Evolutionary conservation across 23 tunicate species (phyloP).

Genomic region (Trididemnum clinides): DNA sequence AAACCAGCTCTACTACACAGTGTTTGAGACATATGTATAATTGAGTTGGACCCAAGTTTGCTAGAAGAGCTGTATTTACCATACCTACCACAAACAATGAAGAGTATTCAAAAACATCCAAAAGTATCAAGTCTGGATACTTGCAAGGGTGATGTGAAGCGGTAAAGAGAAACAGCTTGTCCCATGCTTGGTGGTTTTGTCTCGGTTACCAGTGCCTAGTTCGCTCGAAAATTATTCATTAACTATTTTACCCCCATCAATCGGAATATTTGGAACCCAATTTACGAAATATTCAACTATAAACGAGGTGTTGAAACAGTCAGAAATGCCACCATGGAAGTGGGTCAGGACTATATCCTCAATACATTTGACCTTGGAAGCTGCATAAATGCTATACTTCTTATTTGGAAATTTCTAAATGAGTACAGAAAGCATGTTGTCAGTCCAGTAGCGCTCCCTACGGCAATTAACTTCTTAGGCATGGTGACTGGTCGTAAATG

Average conservation of each 20-base stretch:
- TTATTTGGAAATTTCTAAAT: background rate
- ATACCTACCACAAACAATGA: background rate
- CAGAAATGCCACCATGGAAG: background rate
- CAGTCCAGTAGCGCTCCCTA: background rate
- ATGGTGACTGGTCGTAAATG: background rate
- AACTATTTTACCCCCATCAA: too few species aligned
- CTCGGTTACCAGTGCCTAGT: background rate
- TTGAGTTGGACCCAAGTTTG: background rate
- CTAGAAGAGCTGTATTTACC: background rate
- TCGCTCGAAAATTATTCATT: background rate
- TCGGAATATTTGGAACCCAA: background rate
- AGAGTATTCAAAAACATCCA: background rate
- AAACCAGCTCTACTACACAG: background rate
- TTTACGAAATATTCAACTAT: background rate
- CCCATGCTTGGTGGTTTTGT: background rate
- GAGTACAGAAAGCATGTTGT: background rate
- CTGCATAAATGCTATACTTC: background rate
- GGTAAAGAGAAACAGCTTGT: background rate
- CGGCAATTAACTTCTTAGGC: background rate
- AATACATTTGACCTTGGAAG: background rate
- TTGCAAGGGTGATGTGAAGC: background rate
- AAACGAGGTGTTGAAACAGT: background rate
- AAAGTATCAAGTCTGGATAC: background rate
- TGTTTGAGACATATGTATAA: background rate
- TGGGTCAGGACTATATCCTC: background rate